Evolutionary conservation across 2,888 invertebrate species (phyloP).

Genomic region (Slavum lentiscoides): DNA sequence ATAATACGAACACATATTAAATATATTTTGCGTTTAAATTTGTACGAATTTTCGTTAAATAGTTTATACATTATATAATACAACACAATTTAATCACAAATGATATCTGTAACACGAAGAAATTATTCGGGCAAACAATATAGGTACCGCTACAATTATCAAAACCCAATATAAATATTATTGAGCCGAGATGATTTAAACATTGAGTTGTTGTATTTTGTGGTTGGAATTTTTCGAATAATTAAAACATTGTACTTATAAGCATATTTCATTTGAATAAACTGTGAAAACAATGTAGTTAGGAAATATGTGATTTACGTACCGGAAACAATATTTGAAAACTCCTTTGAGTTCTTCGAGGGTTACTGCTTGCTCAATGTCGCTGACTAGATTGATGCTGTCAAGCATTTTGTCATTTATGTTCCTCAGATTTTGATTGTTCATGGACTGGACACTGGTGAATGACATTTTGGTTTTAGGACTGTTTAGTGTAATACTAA

Average conservation of each 20-base stretch:
- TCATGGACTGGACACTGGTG: slow-evolving; percentile 41
- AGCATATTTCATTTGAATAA: too few relatives aligned
- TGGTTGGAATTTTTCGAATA: too few relatives aligned
- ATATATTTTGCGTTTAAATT: background rate
- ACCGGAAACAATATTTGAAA: slow-evolving; percentile 50
- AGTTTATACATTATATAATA: too few relatives aligned
- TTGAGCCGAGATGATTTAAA: too few relatives aligned
- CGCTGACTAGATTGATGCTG: slow-evolving; percentile 41
- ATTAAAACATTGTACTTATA: too few relatives aligned
- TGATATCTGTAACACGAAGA: too few relatives aligned
- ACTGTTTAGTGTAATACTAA: background rate
- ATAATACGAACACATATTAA: background rate
- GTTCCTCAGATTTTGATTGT: slow-evolving; percentile 37
- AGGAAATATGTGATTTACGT: background rate
- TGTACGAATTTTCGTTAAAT: background rate
- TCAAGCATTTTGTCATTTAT: slow-evolving; percentile 48
- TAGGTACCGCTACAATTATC: too few relatives aligned
- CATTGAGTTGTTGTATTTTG: too few relatives aligned
- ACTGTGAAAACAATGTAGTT: background rate
- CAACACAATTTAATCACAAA: too few relatives aligned
- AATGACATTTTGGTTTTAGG: slow-evolving; percentile 31
- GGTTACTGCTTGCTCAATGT: slow-evolving; percentile 40
- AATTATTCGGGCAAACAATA: too few relatives aligned
- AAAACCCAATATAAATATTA: too few relatives aligned
- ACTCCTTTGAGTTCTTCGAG: slow-evolving; percentile 46